A percentile compares a stretch with the other conserved stretches of the same genome.
Evolutionary conservation across 2,888 invertebrate genomes (phyloP).

Genomic region (Meiosimyza decipiens): DNA sequence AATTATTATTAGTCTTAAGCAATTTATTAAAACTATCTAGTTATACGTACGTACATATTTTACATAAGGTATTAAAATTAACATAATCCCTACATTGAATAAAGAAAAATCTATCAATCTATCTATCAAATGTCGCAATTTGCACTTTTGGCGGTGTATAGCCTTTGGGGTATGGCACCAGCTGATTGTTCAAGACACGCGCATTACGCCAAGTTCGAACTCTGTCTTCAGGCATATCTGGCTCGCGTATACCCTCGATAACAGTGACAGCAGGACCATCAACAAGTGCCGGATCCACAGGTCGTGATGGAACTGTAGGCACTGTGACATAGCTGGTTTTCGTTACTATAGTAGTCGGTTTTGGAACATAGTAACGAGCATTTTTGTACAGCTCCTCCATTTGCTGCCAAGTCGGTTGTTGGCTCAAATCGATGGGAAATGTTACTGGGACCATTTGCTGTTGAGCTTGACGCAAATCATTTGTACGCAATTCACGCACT

Average conservation of each 20-base stretch:
- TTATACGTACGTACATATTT: too few species aligned
- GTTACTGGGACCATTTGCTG: conserved; percentile 41
- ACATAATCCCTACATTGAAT: too few species aligned
- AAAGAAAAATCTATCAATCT: conserved; percentile 20
- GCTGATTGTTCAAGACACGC: conserved; percentile 84
- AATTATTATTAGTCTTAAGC: too few species aligned
- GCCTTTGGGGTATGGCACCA: conserved; percentile 79
- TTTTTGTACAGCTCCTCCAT: conserved; percentile 45
- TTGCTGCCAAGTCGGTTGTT: conserved; percentile 42
- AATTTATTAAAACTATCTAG: too few species aligned
- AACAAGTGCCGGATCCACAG: conserved; percentile 49
- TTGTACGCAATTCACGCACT: conserved; percentile 45
- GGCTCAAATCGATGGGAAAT: conserved; percentile 42
- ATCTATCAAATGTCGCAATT: conserved; percentile 59
- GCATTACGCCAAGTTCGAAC: conserved; percentile 87
- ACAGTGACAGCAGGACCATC: conserved; percentile 69
- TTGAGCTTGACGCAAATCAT: conserved; percentile 47
- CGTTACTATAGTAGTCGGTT: conserved; percentile 6
- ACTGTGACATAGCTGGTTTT: background rate
- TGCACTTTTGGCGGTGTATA: conserved; percentile 73
- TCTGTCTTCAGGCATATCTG: conserved; percentile 85
- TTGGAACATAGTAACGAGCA: conserved; percentile 49
- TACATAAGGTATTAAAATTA: too few species aligned
- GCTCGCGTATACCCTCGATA: conserved; percentile 80
- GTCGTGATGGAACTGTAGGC: conserved; percentile 12